Conservation (phyloP, 2,888 invertebrate genomes). For the Tetramorium bicarinatum region DNA sequence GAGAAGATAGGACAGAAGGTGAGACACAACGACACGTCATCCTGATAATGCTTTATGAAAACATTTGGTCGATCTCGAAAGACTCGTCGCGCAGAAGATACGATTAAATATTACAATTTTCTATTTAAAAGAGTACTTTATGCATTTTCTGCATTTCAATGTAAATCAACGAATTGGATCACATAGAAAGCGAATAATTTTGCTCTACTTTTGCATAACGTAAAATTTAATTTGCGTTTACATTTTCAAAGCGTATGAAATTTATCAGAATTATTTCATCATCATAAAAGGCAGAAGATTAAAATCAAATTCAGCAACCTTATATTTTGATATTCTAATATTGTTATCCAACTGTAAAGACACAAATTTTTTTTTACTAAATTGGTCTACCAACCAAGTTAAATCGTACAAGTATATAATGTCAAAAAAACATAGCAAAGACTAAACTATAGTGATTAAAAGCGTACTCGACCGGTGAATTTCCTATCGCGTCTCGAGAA, state of each 20-base stretch:
- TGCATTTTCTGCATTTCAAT: not conserved
- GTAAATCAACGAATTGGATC: not conserved
- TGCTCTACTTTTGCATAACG: not conserved
- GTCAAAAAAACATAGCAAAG: not conserved
- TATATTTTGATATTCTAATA: not conserved
- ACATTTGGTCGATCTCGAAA: not conserved
- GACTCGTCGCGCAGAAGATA: not conserved
- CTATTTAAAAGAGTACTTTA: not conserved
- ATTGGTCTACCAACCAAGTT: not conserved
- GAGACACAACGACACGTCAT: slow-evolving; percentile 59
- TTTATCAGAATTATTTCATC: slow-evolving; percentile 7
- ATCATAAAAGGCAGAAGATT: slow-evolving; percentile 4
- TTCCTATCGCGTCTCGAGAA: not conserved
- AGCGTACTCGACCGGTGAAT: not conserved
- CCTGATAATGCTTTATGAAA: slow-evolving; percentile 56
- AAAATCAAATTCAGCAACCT: not conserved
- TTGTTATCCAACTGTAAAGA: not conserved
- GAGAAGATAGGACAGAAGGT: slow-evolving; percentile 72
- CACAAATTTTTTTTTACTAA: slow-evolving; percentile 1
- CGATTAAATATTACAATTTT: not conserved
- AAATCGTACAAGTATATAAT: not conserved
- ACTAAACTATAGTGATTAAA: not conserved
- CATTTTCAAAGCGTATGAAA: slow-evolving; percentile 7
- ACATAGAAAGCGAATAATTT: not conserved
- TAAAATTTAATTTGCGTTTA: not conserved